phyloP scores from a whole-genome alignment of 2,113 vertebrate species.

The Andinoacara biseriatus region DNA sequence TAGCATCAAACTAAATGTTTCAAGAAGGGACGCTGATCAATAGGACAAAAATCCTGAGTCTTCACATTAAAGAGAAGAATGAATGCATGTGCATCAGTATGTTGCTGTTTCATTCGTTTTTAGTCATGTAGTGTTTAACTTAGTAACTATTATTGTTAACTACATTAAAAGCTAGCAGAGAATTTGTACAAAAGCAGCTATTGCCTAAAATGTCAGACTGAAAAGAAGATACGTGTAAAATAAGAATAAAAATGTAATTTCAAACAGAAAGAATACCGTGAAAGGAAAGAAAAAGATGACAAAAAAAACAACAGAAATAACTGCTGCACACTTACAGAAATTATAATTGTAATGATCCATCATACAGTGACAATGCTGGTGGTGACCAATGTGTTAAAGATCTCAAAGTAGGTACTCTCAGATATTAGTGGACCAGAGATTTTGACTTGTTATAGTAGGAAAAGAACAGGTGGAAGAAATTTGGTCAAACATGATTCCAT shows the following conservation, averaged over 20 bases:
- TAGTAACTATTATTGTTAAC: conserved; percentile 4
- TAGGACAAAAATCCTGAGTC: conserved; percentile 64
- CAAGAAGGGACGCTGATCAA: conserved; percentile 35
- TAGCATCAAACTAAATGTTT: background rate
- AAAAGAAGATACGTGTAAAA: background rate
- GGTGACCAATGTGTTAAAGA: background rate
- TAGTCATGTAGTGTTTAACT: background rate
- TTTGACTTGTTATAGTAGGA: background rate
- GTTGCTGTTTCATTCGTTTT: background rate
- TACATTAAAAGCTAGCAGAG: background rate
- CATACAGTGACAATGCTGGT: background rate
- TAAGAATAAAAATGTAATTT: background rate
- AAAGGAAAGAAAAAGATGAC: conserved; percentile 33
- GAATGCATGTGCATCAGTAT: conserved; percentile 18
- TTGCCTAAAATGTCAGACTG: background rate
- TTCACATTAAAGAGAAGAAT: conserved; percentile 23
- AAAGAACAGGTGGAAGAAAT: background rate
- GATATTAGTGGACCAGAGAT: background rate
- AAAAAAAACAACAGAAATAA: conserved; percentile 15
- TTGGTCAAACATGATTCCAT: background rate
- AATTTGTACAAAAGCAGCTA: background rate
- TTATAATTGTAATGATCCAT: background rate
- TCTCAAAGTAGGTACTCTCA: background rate
- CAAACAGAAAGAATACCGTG: conserved; percentile 12
- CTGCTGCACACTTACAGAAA: background rate